Conservation (phyloP, 2,113 vertebrate species). For the Jaculus jaculus region DNA sequence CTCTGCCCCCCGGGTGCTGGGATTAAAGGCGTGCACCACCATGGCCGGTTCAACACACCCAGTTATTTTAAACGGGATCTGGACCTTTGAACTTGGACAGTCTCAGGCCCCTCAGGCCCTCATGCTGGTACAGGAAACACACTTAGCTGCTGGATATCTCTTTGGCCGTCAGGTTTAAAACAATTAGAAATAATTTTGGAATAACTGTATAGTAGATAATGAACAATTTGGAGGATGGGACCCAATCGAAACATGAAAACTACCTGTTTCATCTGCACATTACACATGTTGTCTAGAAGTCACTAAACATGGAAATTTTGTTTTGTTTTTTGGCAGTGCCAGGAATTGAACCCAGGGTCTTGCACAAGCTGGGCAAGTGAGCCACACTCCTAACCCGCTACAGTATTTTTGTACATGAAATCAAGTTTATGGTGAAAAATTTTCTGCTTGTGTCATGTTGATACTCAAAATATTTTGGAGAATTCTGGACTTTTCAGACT, state of each 20-base stretch:
- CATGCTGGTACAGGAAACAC: too few species aligned
- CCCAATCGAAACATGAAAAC: not conserved
- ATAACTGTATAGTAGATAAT: not conserved
- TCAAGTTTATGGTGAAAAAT: not conserved
- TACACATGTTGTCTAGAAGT: not conserved
- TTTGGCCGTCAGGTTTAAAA: not conserved
- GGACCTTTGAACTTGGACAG: too few species aligned
- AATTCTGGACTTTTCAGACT: not conserved
- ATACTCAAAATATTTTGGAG: not conserved
- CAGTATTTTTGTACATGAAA: not conserved
- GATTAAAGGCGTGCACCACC: too few species aligned
- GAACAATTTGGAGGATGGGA: not conserved
- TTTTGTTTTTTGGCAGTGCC: not conserved
- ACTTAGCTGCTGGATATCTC: too few species aligned
- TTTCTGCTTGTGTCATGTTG: not conserved
- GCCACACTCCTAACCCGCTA: not conserved
- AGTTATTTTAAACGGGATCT: too few species aligned
- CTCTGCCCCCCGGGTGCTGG: too few species aligned
- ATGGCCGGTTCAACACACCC: too few species aligned
- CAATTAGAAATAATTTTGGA: not conserved
- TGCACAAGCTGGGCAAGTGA: not conserved
- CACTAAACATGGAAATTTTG: not conserved
- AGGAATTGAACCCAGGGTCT: not conserved
- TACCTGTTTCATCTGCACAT: not conserved
- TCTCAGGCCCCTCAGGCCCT: too few species aligned